phyloP scores from a whole-genome alignment of 92 coral and sea anemone genomes.

The Diadumene lineata region DNA sequence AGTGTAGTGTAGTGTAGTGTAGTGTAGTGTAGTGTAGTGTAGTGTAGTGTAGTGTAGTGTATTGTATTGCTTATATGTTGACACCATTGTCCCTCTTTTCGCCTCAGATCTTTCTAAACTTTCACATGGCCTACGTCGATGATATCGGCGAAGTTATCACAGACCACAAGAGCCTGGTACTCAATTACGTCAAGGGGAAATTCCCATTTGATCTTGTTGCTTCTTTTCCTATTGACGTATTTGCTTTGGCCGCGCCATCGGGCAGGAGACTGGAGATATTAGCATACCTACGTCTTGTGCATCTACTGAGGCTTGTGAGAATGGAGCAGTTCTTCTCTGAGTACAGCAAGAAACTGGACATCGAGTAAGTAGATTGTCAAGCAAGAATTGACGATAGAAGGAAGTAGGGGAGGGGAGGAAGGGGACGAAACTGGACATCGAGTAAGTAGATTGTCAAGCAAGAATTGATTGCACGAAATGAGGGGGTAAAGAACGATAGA shows the following conservation, averaged over 20 bases:
- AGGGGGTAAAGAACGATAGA: no score
- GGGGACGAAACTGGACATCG: no score
- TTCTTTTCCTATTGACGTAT: slow-evolving; percentile 76
- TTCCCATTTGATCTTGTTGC: slow-evolving; percentile 69
- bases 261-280: slow-evolving; percentile 54
- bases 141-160: slow-evolving; percentile 67
- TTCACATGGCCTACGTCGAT: slow-evolving; percentile 72
- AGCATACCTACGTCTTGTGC: slow-evolving; percentile 71
- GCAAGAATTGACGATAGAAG: background rate
- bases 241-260: slow-evolving; percentile 74
- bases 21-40: no score
- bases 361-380: slow-evolving; percentile 58
- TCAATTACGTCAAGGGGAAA: slow-evolving; percentile 67
- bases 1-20: no score
- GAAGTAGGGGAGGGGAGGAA: no score
- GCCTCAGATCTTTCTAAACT: slow-evolving; percentile 68
- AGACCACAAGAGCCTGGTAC: slow-evolving; percentile 53
- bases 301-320: slow-evolving; percentile 70
- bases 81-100: background rate
- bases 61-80: background rate
- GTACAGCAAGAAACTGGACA: slow-evolving; percentile 63
- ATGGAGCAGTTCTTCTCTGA: slow-evolving; percentile 72
- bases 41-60: background rate
- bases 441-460: no score
- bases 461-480: no score